These are phyloP conservation scores for Tragelaphus eurycerus DNA, from an alignment of 2,797 vertebrate genomes.

Conservation along the genomic window DNA sequence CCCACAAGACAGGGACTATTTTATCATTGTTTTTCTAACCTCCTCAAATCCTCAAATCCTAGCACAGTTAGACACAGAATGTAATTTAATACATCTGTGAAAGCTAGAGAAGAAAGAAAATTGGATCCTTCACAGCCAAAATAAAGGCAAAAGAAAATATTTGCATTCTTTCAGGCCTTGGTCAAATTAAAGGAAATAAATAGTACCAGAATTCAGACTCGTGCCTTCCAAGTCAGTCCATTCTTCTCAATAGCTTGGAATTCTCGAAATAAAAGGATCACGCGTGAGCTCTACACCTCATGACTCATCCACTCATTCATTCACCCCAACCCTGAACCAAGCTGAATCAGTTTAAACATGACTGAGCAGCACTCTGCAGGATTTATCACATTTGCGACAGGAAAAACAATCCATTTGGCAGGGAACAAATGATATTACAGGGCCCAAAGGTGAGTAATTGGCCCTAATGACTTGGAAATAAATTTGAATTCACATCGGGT, in stretches of 20 bases:
- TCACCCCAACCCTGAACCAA: not conserved
- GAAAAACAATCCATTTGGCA: slow-evolving; percentile 36
- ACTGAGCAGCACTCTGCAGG: not conserved
- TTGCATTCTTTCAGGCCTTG: not conserved
- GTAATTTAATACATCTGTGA: not conserved
- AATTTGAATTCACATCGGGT: slow-evolving; percentile 43
- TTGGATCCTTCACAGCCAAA: not conserved
- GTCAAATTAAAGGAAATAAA: slow-evolving; percentile 14
- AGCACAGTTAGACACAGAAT: not conserved
- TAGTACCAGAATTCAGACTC: not conserved
- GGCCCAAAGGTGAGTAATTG: slow-evolving; percentile 62
- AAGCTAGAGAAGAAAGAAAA: slow-evolving; percentile 24
- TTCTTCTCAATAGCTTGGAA: not conserved
- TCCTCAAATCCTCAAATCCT: not conserved
- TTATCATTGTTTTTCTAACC: not conserved
- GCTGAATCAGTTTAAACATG: not conserved
- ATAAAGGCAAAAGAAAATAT: not conserved
- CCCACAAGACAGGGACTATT: not conserved
- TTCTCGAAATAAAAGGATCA: not conserved
- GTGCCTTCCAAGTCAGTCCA: not conserved
- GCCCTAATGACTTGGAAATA: slow-evolving; percentile 64
- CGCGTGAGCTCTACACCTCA: not conserved
- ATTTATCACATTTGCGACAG: slow-evolving; percentile 32
- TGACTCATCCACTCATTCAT: not conserved
- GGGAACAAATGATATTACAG: slow-evolving; percentile 51